Conservation (phyloP, 2,113 vertebrate species). For the Pogona vitticeps region DNA sequence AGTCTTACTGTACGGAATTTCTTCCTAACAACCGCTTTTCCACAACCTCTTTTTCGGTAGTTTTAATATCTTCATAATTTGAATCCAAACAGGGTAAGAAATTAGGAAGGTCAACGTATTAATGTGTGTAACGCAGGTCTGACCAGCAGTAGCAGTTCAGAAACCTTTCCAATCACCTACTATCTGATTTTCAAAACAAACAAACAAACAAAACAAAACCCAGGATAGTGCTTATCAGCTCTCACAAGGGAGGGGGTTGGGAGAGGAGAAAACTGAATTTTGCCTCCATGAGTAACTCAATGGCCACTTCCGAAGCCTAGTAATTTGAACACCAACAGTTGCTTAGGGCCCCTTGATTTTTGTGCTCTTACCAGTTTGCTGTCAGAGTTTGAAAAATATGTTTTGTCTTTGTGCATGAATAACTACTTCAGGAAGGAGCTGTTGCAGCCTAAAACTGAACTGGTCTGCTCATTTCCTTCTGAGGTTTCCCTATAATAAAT, state of each 20-base stretch:
- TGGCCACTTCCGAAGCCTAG: not conserved
- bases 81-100: no score
- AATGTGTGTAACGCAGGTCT: not conserved
- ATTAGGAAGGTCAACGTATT: no score
- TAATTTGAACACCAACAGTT: not conserved
- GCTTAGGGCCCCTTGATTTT: not conserved
- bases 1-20: no score
- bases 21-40: no score
- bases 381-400: not conserved
- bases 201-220: no score
- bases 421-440: not conserved
- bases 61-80: no score
- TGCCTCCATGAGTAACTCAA: no score
- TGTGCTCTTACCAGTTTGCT: not conserved
- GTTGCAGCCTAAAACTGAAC: conserved; percentile 7
- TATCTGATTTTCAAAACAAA: no score
- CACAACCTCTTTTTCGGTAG: no score
- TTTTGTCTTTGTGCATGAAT: not conserved
- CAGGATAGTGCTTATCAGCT: no score
- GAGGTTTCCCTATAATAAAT: conserved; percentile 27
- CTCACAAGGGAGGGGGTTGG: not conserved
- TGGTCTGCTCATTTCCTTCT: conserved; percentile 14
- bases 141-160: no score
- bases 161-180: not conserved
- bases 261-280: not conserved